Evolutionary conservation across 2,888 invertebrate genomes (phyloP).

Genomic region (Mantis religiosa): DNA sequence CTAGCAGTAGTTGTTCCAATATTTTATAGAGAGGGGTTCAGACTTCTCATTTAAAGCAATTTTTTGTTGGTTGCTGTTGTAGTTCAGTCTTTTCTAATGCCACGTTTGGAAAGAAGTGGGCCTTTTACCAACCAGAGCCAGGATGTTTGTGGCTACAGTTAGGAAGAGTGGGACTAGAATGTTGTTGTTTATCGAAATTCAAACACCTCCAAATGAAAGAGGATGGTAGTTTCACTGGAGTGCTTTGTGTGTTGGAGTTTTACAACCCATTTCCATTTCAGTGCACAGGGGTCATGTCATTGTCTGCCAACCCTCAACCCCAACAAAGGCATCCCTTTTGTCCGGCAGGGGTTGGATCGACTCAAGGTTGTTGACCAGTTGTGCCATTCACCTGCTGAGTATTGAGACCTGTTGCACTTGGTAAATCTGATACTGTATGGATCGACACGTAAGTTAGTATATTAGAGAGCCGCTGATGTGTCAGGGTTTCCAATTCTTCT

Average conservation of each 20-base stretch:
- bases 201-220: neutral
- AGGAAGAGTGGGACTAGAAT: neutral
- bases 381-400: no score
- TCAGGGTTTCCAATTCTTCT: no score
- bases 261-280: neutral
- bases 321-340: neutral
- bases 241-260: neutral
- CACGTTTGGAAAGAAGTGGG: neutral
- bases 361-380: neutral
- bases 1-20: no score
- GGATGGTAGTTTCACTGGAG: neutral
- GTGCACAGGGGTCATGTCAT: neutral
- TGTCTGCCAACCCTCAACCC: neutral
- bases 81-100: neutral
- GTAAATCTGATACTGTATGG: no score
- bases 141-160: neutral
- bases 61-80: neutral
- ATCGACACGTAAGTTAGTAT: no score
- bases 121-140: neutral
- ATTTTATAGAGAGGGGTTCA: no score
- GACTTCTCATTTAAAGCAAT: no score
- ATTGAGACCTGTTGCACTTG: no score
- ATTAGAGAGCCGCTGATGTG: no score
- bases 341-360: neutral
- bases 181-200: neutral